Evolutionary conservation across 1,140 invertebrate genomes (phyloP).

Genomic region (Platyscapa corneri): DNA sequence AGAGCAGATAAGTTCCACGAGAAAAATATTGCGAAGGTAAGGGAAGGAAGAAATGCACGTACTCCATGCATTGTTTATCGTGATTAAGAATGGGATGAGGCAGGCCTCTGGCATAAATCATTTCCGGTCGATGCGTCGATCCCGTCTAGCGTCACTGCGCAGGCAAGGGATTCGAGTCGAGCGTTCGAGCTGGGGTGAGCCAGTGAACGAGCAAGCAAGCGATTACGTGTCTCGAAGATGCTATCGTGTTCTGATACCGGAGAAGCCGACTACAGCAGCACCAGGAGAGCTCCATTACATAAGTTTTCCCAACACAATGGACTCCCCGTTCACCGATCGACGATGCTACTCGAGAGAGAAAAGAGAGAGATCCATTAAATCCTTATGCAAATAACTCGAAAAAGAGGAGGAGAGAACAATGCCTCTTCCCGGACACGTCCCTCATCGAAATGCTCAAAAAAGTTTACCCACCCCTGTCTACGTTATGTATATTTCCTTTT

Average conservation of each 20-base stretch:
- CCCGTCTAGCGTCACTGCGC: not conserved
- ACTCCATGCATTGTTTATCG: conserved; percentile 28
- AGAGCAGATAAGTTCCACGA: not conserved
- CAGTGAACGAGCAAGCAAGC: not conserved
- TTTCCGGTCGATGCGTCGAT: conserved; percentile 49
- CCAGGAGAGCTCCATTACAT: conserved; percentile 57
- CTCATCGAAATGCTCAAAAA: conserved; percentile 45
- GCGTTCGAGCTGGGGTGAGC: not conserved
- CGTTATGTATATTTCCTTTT: not conserved
- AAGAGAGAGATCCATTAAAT: conserved; percentile 62
- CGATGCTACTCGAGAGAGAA: conserved; percentile 36
- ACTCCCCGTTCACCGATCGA: conserved; percentile 42
- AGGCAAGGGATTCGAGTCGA: not conserved
- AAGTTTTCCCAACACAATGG: conserved; percentile 58
- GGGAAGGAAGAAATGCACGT: not conserved
- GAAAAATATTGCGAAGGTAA: not conserved
- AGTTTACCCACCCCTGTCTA: conserved; percentile 15
- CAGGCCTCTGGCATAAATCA: conserved; percentile 25
- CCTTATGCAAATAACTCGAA: conserved; percentile 62
- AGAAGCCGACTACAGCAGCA: not conserved
- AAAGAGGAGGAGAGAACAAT: conserved; percentile 57
- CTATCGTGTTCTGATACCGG: conserved; percentile 54
- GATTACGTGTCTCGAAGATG: conserved; percentile 62
- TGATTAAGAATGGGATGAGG: conserved; percentile 11
- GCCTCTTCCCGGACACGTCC: conserved; percentile 46